Percentiles rank a stretch among this genome's conserved stretches.
Evolutionary conservation across 35 echinoderm and acorn worm species (phyloP).

Genomic region (Lytechinus variegatus): DNA sequence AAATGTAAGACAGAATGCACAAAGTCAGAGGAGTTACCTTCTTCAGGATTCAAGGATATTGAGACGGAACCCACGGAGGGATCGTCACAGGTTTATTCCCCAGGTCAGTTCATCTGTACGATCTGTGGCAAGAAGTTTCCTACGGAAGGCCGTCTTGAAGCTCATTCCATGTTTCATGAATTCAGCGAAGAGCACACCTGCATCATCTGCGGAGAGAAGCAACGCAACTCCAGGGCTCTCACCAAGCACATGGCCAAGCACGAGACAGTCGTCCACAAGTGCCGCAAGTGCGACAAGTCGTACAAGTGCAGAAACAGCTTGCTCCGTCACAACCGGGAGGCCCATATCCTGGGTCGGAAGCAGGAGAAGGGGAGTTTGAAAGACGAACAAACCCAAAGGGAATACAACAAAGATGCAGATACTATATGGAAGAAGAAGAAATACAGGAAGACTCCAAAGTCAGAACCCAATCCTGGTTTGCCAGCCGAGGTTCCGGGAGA

Average conservation of each 20-base stretch:
- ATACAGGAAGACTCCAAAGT: not conserved
- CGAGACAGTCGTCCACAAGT: not conserved
- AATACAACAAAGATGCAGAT: conserved; percentile 6
- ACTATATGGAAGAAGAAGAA: conserved; percentile 24
- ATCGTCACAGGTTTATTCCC: not conserved
- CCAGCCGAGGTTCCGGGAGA: not conserved
- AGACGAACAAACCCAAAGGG: conserved; percentile 6
- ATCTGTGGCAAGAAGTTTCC: conserved; percentile 45
- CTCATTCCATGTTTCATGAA: conserved; percentile 16
- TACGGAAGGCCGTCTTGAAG: conserved; percentile 3
- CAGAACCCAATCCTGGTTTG: not conserved
- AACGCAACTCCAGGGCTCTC: not conserved
- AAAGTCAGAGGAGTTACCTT: not conserved
- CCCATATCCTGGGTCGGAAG: not conserved
- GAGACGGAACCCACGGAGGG: not conserved
- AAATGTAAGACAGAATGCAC: conserved; percentile 8
- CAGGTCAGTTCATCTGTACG: conserved; percentile 2
- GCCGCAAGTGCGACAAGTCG: conserved; percentile 23
- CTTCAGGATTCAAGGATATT: not conserved
- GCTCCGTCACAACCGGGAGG: not conserved
- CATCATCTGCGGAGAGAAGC: not conserved
- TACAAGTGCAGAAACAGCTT: not conserved
- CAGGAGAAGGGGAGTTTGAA: not conserved
- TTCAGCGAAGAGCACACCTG: not conserved
- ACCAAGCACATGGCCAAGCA: conserved; percentile 8